These are phyloP conservation scores for Threskiornis aethiopicus DNA, from an alignment of 2,797 vertebrate species.

Conservation along the genomic window DNA sequence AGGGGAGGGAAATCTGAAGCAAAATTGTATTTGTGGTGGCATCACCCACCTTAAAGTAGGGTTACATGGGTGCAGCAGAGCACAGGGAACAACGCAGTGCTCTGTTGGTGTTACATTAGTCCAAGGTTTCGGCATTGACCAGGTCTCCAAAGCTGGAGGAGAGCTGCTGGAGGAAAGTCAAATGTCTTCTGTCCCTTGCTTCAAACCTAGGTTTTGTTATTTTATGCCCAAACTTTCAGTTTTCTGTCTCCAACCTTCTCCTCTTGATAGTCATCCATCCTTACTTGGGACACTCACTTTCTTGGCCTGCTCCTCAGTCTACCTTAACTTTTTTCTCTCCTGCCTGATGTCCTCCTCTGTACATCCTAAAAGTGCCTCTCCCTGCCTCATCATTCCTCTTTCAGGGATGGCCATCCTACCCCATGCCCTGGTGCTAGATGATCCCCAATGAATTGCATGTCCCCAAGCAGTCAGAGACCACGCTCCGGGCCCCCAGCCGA, in stretches of 20 bases:
- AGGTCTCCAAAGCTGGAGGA: neutral
- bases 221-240: neutral
- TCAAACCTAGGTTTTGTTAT: neutral
- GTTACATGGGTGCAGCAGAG: neutral
- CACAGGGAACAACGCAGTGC: neutral
- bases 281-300: neutral
- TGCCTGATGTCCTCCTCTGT: neutral
- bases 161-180: neutral
- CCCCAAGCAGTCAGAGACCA: neutral
- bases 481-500: rapidly evolving
- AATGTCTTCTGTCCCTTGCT: neutral
- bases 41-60: neutral
- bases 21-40: neutral
- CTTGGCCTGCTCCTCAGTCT: neutral
- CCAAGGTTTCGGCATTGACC: neutral
- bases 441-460: neutral
- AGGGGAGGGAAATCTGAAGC: neutral
- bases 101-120: neutral
- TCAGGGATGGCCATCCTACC: neutral
- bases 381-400: neutral
- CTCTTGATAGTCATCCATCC: neutral
- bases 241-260: neutral
- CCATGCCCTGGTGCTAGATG: neutral
- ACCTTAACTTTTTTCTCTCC: neutral
- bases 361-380: neutral